phyloP scores from a whole-genome alignment of 2,113 vertebrate genomes.

The Azemiops feae region DNA sequence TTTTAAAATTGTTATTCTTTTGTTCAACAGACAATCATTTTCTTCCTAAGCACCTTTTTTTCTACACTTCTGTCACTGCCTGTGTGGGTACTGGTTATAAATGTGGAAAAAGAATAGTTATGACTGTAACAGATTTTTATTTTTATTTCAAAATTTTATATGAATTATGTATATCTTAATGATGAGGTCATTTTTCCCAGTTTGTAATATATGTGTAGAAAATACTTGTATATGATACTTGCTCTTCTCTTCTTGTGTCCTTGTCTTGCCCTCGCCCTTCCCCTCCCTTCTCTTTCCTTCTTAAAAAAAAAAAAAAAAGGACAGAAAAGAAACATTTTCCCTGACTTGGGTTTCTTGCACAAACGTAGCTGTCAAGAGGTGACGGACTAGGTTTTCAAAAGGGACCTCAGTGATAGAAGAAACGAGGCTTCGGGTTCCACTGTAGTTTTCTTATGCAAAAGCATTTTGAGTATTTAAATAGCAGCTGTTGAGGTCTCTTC shows the following conservation, averaged over 20 bases:
- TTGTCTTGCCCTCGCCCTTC: slow-evolving; percentile 50
- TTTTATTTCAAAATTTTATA: slow-evolving; percentile 99
- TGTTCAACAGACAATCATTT: slow-evolving; percentile 99
- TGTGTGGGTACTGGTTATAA: slow-evolving; percentile 99
- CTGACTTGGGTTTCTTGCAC: slow-evolving; percentile 87
- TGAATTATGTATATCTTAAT: slow-evolving; percentile 99
- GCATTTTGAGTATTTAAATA: slow-evolving; percentile 81
- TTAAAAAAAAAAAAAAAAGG: slow-evolving; percentile 20
- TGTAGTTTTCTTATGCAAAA: slow-evolving; percentile 87
- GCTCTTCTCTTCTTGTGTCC: slow-evolving; percentile 70
- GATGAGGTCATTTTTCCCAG: slow-evolving; percentile 95
- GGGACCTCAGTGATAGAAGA: slow-evolving; percentile 62
- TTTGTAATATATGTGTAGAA: slow-evolving; percentile 99
- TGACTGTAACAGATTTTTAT: slow-evolving; percentile 99
- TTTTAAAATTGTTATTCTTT: slow-evolving; percentile 61
- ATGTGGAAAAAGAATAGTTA: slow-evolving; percentile 97
- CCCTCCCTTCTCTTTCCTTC: slow-evolving; percentile 72
- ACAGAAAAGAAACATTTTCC: slow-evolving; percentile 61
- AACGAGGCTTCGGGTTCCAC: slow-evolving; percentile 73
- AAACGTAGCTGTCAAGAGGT: slow-evolving; percentile 84
- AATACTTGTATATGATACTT: slow-evolving; percentile 99
- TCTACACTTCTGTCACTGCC: slow-evolving; percentile 98
- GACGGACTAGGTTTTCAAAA: slow-evolving; percentile 72
- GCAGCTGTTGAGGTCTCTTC: slow-evolving; percentile 75
- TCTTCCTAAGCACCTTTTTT: slow-evolving; percentile 99